These are phyloP conservation scores for Gastracanthus pulcherrimus DNA, from an alignment of 2,888 invertebrate genomes.

Conservation along the genomic window DNA sequence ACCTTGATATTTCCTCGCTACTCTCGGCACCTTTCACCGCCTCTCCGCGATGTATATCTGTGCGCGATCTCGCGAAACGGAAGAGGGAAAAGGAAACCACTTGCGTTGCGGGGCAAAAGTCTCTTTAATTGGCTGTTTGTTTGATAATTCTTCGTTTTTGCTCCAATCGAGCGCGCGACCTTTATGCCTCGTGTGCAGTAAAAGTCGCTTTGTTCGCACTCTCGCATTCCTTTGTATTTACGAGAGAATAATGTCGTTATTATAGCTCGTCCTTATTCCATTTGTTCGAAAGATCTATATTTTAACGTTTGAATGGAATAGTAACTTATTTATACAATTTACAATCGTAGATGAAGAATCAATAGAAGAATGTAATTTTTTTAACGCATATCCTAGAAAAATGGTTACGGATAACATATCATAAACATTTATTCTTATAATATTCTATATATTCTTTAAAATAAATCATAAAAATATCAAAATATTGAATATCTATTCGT, in stretches of 20 bases:
- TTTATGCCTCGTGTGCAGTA: conserved; percentile 3
- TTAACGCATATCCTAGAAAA: no score
- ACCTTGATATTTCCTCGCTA: background rate
- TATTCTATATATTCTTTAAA: no score
- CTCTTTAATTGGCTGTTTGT: conserved; percentile 21
- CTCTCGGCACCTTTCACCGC: background rate
- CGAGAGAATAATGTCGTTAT: background rate
- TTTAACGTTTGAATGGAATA: background rate
- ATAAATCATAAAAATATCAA: no score
- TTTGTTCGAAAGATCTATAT: background rate
- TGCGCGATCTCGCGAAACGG: background rate
- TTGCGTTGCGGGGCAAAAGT: background rate
- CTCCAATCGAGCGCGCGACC: background rate
- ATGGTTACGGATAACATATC: no score
- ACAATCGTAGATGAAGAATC: background rate
- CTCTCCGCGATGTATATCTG: background rate
- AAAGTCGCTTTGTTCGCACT: conserved; percentile 30
- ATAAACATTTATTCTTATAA: no score
- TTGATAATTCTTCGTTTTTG: conserved; percentile 21
- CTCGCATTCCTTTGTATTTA: background rate
- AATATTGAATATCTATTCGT: no score
- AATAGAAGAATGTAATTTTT: no score
- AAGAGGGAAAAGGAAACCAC: conserved; percentile 14
- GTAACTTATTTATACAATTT: background rate
- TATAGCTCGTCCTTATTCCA: background rate